A percentile compares a stretch with the other conserved stretches of the same genome.
phyloP scores from a whole-genome alignment of 2,797 vertebrate genomes.

The Lycodopsis pacificus region DNA sequence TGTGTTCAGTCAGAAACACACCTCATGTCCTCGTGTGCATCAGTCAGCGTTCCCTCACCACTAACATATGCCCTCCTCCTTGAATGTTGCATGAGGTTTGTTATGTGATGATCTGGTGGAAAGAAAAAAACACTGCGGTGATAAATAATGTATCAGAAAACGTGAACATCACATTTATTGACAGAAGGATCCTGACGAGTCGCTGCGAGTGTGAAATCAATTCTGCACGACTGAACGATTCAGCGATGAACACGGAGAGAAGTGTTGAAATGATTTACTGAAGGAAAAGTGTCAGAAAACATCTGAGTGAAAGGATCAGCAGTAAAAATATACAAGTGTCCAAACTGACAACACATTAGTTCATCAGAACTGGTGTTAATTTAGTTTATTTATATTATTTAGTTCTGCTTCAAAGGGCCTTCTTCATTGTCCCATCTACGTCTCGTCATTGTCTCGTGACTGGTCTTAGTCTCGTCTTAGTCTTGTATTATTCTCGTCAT shows the following conservation, averaged over 20 bases:
- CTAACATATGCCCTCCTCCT: constrained; percentile 3
- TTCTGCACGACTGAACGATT: background rate
- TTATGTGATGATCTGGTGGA: constrained; percentile 22
- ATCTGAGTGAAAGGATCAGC: background rate
- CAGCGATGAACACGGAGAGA: background rate
- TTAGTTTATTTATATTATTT: too few species aligned
- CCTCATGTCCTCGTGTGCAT: constrained; percentile 15
- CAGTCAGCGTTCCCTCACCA: constrained; percentile 4
- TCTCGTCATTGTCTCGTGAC: too few species aligned
- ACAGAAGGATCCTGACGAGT: background rate
- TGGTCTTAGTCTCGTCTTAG: too few species aligned
- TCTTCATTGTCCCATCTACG: too few species aligned
- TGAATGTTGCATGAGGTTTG: constrained; percentile 38
- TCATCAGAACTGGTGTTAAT: too few species aligned
- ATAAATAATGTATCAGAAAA: constrained; percentile 29
- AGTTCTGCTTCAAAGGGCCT: too few species aligned
- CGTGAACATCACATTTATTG: background rate
- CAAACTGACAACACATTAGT: too few species aligned
- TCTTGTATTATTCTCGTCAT: too few species aligned
- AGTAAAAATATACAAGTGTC: background rate
- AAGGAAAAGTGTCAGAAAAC: background rate
- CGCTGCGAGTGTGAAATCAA: background rate
- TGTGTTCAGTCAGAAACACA: constrained; percentile 20
- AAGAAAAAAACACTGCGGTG: background rate
- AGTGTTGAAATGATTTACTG: background rate